Percentiles rank a stretch among this genome's conserved stretches.
These are phyloP conservation scores for Anastrepha ludens DNA, from an alignment of 1,140 invertebrate species.

Conservation along the genomic window DNA sequence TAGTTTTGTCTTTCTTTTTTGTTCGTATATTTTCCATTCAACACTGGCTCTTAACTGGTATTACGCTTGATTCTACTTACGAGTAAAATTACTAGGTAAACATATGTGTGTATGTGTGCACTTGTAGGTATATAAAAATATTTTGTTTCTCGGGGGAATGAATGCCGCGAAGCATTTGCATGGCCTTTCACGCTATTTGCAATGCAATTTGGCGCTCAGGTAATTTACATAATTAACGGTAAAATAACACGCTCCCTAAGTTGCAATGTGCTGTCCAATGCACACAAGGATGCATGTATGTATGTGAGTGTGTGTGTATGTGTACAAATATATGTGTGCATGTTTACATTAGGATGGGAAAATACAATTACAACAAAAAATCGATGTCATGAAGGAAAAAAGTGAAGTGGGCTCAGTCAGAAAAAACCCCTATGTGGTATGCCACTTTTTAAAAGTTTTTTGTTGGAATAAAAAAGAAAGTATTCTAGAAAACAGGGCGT, in stretches of 20 bases:
- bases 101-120: not conserved
- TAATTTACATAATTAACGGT: slow-evolving; percentile 47
- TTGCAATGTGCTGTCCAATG: not conserved
- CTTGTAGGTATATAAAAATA: too few species aligned
- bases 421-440: too few species aligned
- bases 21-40: not conserved
- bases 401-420: too few species aligned
- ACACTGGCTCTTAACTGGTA: not conserved
- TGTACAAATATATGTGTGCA: too few species aligned
- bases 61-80: not conserved
- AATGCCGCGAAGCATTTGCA: not conserved
- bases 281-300: not conserved
- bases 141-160: slow-evolving; percentile 10
- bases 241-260: not conserved
- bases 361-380: not conserved
- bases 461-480: too few species aligned
- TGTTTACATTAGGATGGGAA: not conserved
- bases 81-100: too few species aligned
- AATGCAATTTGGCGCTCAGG: slow-evolving; percentile 42
- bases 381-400: too few species aligned
- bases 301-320: too few species aligned
- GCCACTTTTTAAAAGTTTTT: too few species aligned
- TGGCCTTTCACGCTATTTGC: slow-evolving; percentile 39
- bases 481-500: too few species aligned
- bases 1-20: too few species aligned